A percentile compares a stretch with the other conserved stretches of the same genome.
Conservation (phyloP, 2,113 vertebrate genomes). For the Puffinus mauretanicus region DNA sequence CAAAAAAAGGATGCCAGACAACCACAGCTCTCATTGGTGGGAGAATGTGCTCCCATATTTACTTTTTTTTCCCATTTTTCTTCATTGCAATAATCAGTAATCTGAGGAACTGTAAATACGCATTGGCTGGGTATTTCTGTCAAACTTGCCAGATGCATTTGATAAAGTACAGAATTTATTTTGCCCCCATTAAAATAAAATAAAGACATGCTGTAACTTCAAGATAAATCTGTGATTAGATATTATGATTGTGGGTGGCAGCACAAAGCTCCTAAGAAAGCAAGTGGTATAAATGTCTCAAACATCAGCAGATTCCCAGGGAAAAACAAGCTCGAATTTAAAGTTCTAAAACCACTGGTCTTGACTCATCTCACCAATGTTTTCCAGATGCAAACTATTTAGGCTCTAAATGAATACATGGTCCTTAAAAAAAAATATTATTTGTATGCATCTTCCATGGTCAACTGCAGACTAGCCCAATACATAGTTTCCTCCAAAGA, state of each 20-base stretch:
- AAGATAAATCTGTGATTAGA: conserved; percentile 20
- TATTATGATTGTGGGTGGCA: background rate
- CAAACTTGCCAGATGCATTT: background rate
- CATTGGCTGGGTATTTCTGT: background rate
- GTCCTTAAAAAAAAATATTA: background rate
- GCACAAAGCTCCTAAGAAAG: background rate
- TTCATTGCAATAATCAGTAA: background rate
- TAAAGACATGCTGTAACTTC: background rate
- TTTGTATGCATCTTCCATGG: background rate
- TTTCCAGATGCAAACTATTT: conserved; percentile 35
- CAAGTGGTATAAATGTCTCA: conserved; percentile 33
- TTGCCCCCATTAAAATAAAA: background rate
- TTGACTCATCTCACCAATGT: conserved; percentile 23
- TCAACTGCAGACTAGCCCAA: background rate
- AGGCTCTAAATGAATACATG: background rate
- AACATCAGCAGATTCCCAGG: conserved; percentile 51
- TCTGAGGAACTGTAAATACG: background rate
- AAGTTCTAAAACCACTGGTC: conserved; percentile 33
- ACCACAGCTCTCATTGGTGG: background rate
- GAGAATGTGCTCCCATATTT: background rate
- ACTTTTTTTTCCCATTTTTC: background rate
- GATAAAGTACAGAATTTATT: background rate
- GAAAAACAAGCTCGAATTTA: background rate
- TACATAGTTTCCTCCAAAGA: background rate
- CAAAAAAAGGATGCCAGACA: background rate